Percentiles rank a stretch among this genome's conserved stretches.
Evolutionary conservation across 2,113 vertebrate species (phyloP).

Genomic region (Poicephalus gulielmi): DNA sequence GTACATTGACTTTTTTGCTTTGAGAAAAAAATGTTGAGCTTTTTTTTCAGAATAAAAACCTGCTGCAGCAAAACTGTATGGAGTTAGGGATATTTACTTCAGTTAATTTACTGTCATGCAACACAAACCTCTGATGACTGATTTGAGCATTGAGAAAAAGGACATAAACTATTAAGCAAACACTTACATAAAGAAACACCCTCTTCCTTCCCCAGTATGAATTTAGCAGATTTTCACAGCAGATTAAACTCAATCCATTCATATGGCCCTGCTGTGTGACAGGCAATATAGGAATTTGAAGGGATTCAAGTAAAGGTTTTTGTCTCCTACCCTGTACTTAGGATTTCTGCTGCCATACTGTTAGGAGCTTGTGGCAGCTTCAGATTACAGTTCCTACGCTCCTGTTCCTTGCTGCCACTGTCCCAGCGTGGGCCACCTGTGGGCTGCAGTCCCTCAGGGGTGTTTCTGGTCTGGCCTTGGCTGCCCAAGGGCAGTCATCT

Average conservation of each 20-base stretch:
- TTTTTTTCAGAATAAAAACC: neutral
- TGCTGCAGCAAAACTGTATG: neutral
- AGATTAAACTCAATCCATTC: neutral
- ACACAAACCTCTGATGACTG: neutral
- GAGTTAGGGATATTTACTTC: neutral
- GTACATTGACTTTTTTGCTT: neutral
- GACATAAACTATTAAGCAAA: neutral
- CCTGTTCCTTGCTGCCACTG: neutral
- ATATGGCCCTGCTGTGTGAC: neutral
- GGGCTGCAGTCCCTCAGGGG: neutral
- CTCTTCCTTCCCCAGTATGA: neutral
- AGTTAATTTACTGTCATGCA: neutral
- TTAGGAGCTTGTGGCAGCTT: neutral
- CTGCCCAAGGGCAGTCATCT: neutral
- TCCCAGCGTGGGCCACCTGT: neutral
- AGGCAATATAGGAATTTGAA: neutral
- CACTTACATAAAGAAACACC: neutral
- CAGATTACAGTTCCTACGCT: neutral
- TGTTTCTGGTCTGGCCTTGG: neutral
- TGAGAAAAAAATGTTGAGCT: neutral
- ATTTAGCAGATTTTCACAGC: neutral
- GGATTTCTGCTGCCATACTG: neutral
- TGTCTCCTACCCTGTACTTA: neutral
- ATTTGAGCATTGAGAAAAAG: neutral
- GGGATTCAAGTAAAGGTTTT: accelerated